Base-by-base conservation (phyloP, 2,113 vertebrate genomes). In the Himantopus leucocephalus region DNA sequence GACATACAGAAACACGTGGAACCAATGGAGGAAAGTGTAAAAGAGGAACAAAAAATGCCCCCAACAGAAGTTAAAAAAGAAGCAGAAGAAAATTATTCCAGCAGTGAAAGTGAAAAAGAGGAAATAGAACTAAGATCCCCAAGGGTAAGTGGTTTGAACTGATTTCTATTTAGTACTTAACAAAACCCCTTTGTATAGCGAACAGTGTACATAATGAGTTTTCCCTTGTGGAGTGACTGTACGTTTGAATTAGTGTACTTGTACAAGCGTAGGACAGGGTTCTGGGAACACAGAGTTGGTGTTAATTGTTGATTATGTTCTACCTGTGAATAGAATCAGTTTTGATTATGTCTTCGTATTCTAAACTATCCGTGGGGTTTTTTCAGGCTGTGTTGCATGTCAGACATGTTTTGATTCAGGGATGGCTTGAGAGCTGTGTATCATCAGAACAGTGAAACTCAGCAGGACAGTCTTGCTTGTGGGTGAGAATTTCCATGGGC, bases 31-130 rank as follows among this genome's bases (percentile, higher is more conserved):
- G 98, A 97, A 39, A 90, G 88, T 75, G 68, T 97, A 13, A 97
- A 98, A 97, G 96, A 96, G 81, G 97, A 98, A 34, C 89, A 93
- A 94, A 98, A 98, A 92, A 97, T 75, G 78, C 97, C 81, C 91
- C 97, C 97, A 59, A 95, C 97, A 55, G 98, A 98, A 88, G 97
- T 98, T 63, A 98, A 97, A 83, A 98, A 98, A 84, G 98, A 98
- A 92, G 94, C 95, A 48, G 98, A 98, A 90, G 98, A 98, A 94
- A 98, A 98, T 24, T 98, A 98, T 81, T 98, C 98, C 71, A 98
- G 98, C 94, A 98, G 98, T 35, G 99, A 99, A 94, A 98, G 98
- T 45, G 99, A 99, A 92, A 98, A 98, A 95, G 98, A 98, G 85
- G 98, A 98, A 94, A 87, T 92, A 81, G 99, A 98, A 47, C 90